Evolutionary conservation across 2,888 invertebrate species (phyloP).

Genomic region (Dinocampus coccinellae): DNA sequence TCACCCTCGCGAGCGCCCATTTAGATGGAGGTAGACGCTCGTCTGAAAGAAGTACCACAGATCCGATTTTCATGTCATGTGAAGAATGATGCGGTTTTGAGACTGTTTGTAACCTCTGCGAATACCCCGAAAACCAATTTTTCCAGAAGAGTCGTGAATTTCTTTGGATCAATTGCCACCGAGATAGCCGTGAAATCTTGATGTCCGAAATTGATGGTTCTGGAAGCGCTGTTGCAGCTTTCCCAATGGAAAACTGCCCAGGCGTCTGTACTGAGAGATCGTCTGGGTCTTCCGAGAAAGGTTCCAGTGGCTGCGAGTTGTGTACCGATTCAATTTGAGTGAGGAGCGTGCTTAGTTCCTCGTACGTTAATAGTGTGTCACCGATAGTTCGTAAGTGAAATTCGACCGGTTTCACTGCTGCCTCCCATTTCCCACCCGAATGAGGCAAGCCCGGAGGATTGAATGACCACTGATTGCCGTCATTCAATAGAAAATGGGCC

Average conservation of each 20-base stretch:
- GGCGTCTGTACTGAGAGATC: slow-evolving; percentile 15
- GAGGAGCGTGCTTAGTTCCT: slow-evolving; percentile 49
- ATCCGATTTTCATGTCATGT: slow-evolving; percentile 15
- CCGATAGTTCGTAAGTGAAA: slow-evolving; percentile 47
- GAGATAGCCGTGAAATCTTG: slow-evolving; percentile 30
- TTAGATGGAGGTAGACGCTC: slow-evolving; percentile 39
- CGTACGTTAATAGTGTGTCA: slow-evolving; percentile 43
- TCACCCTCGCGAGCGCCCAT: slow-evolving; percentile 46
- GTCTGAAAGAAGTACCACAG: slow-evolving; percentile 35
- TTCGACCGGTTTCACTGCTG: slow-evolving; percentile 51
- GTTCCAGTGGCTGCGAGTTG: slow-evolving; percentile 49
- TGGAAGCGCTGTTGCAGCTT: neutral
- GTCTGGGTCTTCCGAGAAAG: slow-evolving; percentile 43
- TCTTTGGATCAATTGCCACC: slow-evolving; percentile 29
- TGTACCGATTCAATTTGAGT: slow-evolving; percentile 49
- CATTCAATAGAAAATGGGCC: slow-evolving; percentile 16
- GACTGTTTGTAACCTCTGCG: slow-evolving; percentile 20
- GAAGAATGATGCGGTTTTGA: slow-evolving; percentile 32
- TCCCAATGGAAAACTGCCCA: neutral
- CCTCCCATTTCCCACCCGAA: slow-evolving; percentile 55
- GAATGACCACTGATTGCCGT: slow-evolving; percentile 51
- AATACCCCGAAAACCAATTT: slow-evolving; percentile 15
- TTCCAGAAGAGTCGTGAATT: slow-evolving; percentile 29
- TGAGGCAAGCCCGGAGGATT: slow-evolving; percentile 51
- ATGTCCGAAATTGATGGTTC: slow-evolving; percentile 35